Percentiles rank a stretch among this genome's conserved stretches.
These are phyloP conservation scores for Sciaenops ocellatus DNA, from an alignment of 2,797 vertebrate genomes.

Conservation along the genomic window DNA sequence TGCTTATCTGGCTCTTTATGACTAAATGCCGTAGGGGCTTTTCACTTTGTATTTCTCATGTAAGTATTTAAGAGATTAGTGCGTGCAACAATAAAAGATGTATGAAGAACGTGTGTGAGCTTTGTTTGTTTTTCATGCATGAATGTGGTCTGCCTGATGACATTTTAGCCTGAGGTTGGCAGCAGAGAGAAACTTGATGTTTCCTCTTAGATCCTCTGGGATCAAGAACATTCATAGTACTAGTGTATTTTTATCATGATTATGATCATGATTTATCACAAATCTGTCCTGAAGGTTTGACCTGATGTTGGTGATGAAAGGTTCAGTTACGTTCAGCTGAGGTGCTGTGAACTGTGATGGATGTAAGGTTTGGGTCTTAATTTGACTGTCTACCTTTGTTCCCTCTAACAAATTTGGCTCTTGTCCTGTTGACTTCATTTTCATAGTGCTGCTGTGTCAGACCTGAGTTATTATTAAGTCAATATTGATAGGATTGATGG, in stretches of 20 bases:
- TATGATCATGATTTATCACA: no score
- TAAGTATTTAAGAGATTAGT: constrained; percentile 65
- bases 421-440: neutral
- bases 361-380: neutral
- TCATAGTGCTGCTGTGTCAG: neutral
- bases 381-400: neutral
- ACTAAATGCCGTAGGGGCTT: constrained; percentile 46
- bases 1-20: constrained; percentile 52
- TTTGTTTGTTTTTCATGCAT: constrained; percentile 28
- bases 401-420: neutral
- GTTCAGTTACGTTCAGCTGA: neutral
- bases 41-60: constrained; percentile 68
- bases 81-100: constrained; percentile 77
- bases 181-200: neutral
- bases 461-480: no score
- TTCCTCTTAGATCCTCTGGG: neutral
- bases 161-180: neutral
- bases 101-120: constrained; percentile 34
- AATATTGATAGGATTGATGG: neutral
- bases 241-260: no score
- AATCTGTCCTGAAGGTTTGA: neutral
- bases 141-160: neutral
- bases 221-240: neutral
- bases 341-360: neutral
- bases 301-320: neutral